phyloP scores from a whole-genome alignment of 2,797 vertebrate genomes.

The Pangasius djambal region DNA sequence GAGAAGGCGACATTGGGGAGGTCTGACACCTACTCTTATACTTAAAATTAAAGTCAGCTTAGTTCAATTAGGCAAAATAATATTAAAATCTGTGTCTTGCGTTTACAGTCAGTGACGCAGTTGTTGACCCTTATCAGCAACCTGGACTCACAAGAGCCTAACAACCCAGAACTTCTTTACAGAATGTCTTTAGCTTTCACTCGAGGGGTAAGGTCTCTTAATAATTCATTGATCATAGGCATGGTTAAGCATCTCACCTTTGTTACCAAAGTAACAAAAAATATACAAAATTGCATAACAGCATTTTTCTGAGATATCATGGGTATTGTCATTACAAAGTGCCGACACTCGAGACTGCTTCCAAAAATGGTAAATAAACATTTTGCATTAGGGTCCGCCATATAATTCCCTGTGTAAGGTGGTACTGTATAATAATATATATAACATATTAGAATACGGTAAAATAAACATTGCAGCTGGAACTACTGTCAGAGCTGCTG shows the following conservation, averaged over 20 bases:
- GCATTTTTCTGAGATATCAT: background rate
- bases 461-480: background rate
- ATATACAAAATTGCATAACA: background rate
- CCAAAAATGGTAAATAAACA: background rate
- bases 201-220: constrained; percentile 82
- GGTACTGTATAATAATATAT: background rate
- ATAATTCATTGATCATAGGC: background rate
- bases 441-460: background rate
- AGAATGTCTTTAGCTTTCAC: constrained; percentile 91
- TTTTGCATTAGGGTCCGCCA: no score
- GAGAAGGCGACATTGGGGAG: constrained; percentile 86
- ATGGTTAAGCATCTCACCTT: background rate
- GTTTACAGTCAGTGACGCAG: constrained; percentile 80
- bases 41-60: background rate
- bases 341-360: background rate
- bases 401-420: background rate
- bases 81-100: constrained; percentile 19
- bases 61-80: background rate
- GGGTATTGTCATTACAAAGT: background rate
- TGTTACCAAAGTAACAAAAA: background rate
- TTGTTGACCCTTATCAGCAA: constrained; percentile 83
- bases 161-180: constrained; percentile 85
- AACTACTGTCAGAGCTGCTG: background rate
- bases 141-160: constrained; percentile 84
- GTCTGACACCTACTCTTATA: constrained; percentile 66